Evolutionary conservation across 2,113 vertebrate genomes (phyloP).

Genomic region (Saguinus midas): DNA sequence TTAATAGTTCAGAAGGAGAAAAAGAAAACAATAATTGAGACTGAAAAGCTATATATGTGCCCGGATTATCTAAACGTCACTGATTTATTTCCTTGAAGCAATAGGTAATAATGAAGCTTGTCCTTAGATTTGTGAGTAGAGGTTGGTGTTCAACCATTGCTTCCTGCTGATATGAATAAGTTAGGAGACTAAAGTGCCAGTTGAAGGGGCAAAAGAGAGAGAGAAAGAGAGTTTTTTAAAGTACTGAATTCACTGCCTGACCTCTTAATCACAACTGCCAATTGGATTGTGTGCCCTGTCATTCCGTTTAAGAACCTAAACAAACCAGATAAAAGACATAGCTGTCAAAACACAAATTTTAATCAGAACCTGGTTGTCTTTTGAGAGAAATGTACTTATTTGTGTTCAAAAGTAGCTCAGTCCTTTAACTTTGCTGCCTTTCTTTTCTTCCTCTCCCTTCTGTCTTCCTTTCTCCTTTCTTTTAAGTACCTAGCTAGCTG

Average conservation of each 20-base stretch:
- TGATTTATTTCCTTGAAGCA: conserved; percentile 76
- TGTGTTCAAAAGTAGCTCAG: conserved; percentile 37
- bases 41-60: conserved; percentile 78
- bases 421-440: conserved; percentile 25
- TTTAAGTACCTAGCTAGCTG: not conserved
- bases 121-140: conserved; percentile 64
- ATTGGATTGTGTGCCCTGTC: conserved; percentile 78
- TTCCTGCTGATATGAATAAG: conserved; percentile 74
- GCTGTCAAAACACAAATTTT: conserved; percentile 79
- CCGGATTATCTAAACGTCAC: conserved; percentile 73
- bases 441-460: conserved; percentile 44
- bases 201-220: conserved; percentile 66
- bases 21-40: conserved; percentile 77
- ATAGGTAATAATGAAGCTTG: conserved; percentile 68
- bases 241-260: conserved; percentile 78
- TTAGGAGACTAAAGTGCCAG: conserved; percentile 54
- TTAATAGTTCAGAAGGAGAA: conserved; percentile 81
- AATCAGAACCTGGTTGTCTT: conserved; percentile 82
- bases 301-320: conserved; percentile 79
- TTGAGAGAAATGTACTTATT: conserved; percentile 73
- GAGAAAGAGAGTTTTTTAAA: conserved; percentile 18
- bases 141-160: conserved; percentile 57
- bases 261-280: conserved; percentile 85
- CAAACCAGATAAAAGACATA: conserved; percentile 73
- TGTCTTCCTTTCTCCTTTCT: not conserved